A percentile compares a stretch with the other conserved stretches of the same genome.
Conservation (phyloP, 1,140 invertebrate species). For the Microvelia longipes region DNA sequence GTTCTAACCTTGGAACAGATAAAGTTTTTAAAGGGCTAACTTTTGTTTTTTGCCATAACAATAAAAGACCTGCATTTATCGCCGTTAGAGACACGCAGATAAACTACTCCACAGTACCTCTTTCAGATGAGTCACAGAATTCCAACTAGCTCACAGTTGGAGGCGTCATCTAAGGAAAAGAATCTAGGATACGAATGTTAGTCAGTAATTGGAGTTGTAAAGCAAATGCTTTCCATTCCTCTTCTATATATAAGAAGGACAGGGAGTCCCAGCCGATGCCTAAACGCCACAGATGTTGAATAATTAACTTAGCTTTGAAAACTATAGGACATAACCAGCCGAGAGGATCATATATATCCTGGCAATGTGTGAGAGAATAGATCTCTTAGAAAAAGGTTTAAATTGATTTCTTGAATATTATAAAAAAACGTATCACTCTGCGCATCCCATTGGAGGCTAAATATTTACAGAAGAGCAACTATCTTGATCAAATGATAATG, state of each 20-base stretch:
- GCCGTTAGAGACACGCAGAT: slow-evolving; percentile 6
- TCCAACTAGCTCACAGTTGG: slow-evolving; percentile 21
- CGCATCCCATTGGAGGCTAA: slow-evolving; percentile 16
- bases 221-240: slow-evolving; percentile 15
- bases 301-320: slow-evolving; percentile 14
- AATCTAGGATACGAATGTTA: slow-evolving; percentile 4
- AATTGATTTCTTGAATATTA: background rate
- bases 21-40: slow-evolving; percentile 29
- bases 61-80: background rate
- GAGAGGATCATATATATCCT: slow-evolving; percentile 13
- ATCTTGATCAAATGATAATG: background rate
- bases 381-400: slow-evolving; percentile 23
- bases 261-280: slow-evolving; percentile 22
- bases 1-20: slow-evolving; percentile 30
- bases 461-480: slow-evolving; percentile 2
- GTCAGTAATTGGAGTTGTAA: background rate
- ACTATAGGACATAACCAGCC: slow-evolving; percentile 28
- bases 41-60: slow-evolving; percentile 26
- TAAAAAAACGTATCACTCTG: slow-evolving; percentile 10
- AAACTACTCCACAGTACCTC: slow-evolving; percentile 24
- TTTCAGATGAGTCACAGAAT: slow-evolving; percentile 25
- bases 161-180: background rate
- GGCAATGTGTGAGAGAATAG: slow-evolving; percentile 24
- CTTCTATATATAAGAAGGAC: slow-evolving; percentile 15
- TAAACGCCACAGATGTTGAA: slow-evolving; percentile 22